A percentile compares a stretch with the other conserved stretches of the same genome.
Evolutionary conservation across 2,797 vertebrate genomes (phyloP).

Genomic region (Sus cebifrons): DNA sequence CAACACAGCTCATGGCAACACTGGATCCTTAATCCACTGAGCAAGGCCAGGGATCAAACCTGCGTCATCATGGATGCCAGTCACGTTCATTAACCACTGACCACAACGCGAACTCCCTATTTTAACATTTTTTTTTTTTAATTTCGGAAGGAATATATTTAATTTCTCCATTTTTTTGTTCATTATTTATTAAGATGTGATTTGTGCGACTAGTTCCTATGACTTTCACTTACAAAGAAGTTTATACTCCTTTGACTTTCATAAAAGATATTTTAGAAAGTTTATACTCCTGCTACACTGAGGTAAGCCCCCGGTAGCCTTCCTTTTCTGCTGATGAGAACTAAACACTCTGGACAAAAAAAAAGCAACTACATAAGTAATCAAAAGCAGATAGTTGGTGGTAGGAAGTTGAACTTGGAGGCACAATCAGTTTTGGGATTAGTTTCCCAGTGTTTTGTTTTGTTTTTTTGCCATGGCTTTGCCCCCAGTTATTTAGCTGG

Average conservation of each 20-base stretch:
- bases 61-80: too few relatives aligned
- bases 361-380: not conserved
- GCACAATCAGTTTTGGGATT: not conserved
- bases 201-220: not conserved
- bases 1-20: too few relatives aligned
- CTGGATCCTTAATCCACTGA: too few relatives aligned
- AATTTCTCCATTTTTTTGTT: not conserved
- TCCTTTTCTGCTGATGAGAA: not conserved
- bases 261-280: constrained; percentile 1
- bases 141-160: constrained; percentile 10
- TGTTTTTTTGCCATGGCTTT: not conserved
- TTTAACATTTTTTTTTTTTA: not conserved
- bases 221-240: not conserved
- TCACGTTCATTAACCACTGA: too few relatives aligned
- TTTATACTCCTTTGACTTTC: not conserved
- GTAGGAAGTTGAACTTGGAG: not conserved
- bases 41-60: too few relatives aligned
- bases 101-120: too few relatives aligned
- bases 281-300: not conserved
- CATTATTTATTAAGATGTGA: not conserved
- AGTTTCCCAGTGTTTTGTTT: not conserved
- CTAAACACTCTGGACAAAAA: not conserved
- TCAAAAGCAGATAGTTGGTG: not conserved
- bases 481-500: not conserved
- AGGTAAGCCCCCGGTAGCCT: not conserved